Conservation (phyloP, 2,888 invertebrate genomes). For the Electrophaes corylata region DNA sequence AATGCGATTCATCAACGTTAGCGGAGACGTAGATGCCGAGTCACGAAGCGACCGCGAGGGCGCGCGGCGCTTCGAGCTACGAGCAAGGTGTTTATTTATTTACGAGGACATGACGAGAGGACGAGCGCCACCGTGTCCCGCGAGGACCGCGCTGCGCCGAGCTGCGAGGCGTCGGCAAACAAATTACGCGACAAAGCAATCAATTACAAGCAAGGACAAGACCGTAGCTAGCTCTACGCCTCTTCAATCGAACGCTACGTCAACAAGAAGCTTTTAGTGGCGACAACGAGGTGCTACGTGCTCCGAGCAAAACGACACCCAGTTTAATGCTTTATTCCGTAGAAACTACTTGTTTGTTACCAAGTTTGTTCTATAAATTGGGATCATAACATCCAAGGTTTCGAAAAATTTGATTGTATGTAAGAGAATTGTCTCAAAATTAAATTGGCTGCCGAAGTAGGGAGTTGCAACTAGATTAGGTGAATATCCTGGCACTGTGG, state of each 20-base stretch:
- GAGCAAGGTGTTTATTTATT: conserved; percentile 74
- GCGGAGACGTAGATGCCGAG: conserved; percentile 56
- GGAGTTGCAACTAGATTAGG: conserved; percentile 79
- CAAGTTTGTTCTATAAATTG: conserved; percentile 51
- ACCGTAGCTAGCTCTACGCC: conserved; percentile 64
- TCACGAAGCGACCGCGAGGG: conserved; percentile 51
- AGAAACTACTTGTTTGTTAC: conserved; percentile 56
- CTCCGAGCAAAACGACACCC: conserved; percentile 56
- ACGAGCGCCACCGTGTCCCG: conserved; percentile 67
- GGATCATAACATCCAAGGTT: conserved; percentile 63
- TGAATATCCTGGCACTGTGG: conserved; percentile 55
- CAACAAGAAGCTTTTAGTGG: conserved; percentile 83
- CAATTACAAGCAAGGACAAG: conserved; percentile 82
- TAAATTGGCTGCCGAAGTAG: conserved; percentile 75
- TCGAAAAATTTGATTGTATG: conserved; percentile 73
- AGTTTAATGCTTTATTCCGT: conserved; percentile 55
- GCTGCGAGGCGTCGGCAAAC: conserved; percentile 68
- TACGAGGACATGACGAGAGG: conserved; percentile 72
- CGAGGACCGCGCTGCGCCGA: conserved; percentile 66
- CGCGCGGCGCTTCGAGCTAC: conserved; percentile 33
- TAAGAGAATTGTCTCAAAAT: conserved; percentile 66
- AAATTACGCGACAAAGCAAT: conserved; percentile 84
- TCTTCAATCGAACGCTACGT: conserved; percentile 80
- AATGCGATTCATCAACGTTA: conserved; percentile 55
- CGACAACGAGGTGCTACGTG: conserved; percentile 67